Percentiles rank a stretch among this genome's conserved stretches.
These are phyloP conservation scores for Trichonephila inaurata DNA, from an alignment of 1,140 invertebrate genomes.

Conservation along the genomic window DNA sequence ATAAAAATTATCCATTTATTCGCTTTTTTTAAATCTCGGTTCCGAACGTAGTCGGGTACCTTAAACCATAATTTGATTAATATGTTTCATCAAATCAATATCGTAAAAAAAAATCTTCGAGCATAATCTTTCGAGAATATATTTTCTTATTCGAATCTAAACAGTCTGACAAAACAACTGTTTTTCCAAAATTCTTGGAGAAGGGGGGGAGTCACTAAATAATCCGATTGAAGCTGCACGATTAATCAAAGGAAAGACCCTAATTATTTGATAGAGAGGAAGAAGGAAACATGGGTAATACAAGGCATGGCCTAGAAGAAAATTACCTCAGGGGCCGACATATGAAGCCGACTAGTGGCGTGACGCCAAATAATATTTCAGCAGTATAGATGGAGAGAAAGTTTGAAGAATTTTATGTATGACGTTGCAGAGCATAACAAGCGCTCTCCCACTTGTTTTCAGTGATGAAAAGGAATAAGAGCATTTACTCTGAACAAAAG, in stretches of 20 bases:
- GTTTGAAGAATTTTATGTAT: not conserved
- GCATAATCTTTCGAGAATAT: too few species aligned
- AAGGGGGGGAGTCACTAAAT: not conserved
- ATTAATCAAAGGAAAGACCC: slow-evolving; percentile 2
- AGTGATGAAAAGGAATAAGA: not conserved
- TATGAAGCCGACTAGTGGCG: not conserved
- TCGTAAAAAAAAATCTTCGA: too few species aligned
- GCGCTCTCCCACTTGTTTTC: not conserved
- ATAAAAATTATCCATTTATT: too few species aligned
- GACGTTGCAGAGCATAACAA: not conserved
- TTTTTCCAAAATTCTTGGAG: too few species aligned
- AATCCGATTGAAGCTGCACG: not conserved
- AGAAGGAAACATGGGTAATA: slow-evolving; percentile 24
- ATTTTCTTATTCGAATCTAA: too few species aligned
- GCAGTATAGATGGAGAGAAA: not conserved
- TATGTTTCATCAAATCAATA: too few species aligned
- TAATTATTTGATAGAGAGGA: slow-evolving; percentile 15
- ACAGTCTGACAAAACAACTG: too few species aligned
- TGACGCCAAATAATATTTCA: slow-evolving; percentile 29
- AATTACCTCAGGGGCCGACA: slow-evolving; percentile 12
- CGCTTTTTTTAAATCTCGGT: too few species aligned
- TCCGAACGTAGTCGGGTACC: too few species aligned
- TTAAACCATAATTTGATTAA: too few species aligned
- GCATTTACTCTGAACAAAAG: not conserved
- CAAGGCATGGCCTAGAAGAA: slow-evolving; percentile 38